Evolutionary conservation across 2,888 invertebrate genomes (phyloP), one percentile per base, ranked within the genome.

Genomic region (Athalia cordata): DNA sequence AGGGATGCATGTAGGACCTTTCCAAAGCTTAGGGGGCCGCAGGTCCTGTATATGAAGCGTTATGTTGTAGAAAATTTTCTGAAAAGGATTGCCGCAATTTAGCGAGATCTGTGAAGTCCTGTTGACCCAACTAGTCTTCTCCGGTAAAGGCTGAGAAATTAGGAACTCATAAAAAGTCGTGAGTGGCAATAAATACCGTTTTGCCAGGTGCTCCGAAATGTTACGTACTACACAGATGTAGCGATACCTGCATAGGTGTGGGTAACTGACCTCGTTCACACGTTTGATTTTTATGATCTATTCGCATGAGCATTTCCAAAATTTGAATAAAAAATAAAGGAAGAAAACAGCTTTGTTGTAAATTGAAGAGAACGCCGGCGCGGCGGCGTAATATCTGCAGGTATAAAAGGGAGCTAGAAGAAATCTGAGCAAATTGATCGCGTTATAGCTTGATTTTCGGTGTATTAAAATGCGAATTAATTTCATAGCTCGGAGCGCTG

Each of bases 131-230:
- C 59, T 43, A 72, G 57, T 47, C 59, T n/a, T 9, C 55, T 59
- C 3, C 45, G 72, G 68, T 43, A 52, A 72, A 78, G 81, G 78
- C 78, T 78, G 80, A 81, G 84, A 83, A 86, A 86, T 87, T 84
- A 86, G 85, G 86, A 86, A 85, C 83, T 85, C 87, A 85, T 88
- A 86, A 88, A 89, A 85, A 86, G 86, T 85, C 83, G 85, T 84
- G 86, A 86, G 82, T 80, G 83, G 86, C 86, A 86, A 87, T 88
- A 88, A 88, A 89, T 86, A 84, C 87, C 85, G 85, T 86, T 87
- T 86, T 85, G 85, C 88, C 88, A 87, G 88, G 85, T 89, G 87
- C 84, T 80, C 75, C 81, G 68, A 64, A 13, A n/a, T 62, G 11
- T 6, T 13, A n/a, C n/a, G 13, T 15, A 62, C n/a, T 8, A 4